Evolutionary conservation across 2,797 vertebrate species (phyloP).

Genomic region (Arnoldichthys spilopterus): DNA sequence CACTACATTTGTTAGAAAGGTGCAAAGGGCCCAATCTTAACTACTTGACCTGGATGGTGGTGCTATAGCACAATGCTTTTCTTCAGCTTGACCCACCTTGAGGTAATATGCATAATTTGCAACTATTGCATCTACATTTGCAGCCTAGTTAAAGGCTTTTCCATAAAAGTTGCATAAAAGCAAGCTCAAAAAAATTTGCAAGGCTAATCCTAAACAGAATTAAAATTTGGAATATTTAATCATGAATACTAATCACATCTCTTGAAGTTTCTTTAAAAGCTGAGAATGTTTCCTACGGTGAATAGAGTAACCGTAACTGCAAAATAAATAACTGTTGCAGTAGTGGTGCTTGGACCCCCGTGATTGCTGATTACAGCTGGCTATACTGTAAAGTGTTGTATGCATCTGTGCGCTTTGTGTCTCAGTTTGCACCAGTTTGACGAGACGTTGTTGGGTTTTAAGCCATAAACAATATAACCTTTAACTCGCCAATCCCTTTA

Average conservation of each 20-base stretch:
- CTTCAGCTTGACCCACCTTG: background rate
- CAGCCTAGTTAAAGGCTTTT: background rate
- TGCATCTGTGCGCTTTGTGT: background rate
- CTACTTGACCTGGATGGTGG: background rate
- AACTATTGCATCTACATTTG: background rate
- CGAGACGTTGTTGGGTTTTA: slow-evolving; percentile 15
- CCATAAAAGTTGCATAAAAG: background rate
- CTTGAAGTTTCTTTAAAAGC: too few species aligned
- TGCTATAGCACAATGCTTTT: background rate
- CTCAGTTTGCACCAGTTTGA: background rate
- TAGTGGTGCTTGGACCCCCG: background rate
- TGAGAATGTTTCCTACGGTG: background rate
- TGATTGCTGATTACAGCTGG: background rate
- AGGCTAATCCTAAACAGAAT: background rate
- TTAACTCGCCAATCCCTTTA: slow-evolving; percentile 16
- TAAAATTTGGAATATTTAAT: background rate
- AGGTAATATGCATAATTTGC: background rate
- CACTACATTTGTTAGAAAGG: background rate
- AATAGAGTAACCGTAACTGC: background rate
- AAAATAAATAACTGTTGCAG: background rate
- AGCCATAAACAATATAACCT: slow-evolving; percentile 22
- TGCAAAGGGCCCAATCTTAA: background rate
- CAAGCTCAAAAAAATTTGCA: background rate
- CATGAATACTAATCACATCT: too few species aligned
- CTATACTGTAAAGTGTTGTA: background rate